Conservation (phyloP, 2,888 invertebrate genomes). For the Polymixis lichenea region DNA sequence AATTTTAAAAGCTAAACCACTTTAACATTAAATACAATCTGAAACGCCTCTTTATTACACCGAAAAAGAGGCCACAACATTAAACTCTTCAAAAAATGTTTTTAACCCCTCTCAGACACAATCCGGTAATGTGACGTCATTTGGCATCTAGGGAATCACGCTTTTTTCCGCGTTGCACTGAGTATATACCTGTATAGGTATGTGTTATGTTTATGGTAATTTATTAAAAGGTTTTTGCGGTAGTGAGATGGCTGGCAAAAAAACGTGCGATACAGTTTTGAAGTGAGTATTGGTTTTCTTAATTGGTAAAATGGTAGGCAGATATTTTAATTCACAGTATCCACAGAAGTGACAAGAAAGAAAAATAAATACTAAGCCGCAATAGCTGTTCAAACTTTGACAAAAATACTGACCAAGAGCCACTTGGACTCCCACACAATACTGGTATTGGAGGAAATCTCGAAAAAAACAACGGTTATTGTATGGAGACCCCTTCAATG, state of each 20-base stretch:
- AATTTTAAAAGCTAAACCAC: background rate
- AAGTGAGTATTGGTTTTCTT: background rate
- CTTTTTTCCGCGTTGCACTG: conserved; percentile 67
- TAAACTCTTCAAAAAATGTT: conserved; percentile 8
- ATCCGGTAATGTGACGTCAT: conserved; percentile 75
- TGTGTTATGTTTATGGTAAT: conserved; percentile 79
- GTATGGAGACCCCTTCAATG: too few species aligned
- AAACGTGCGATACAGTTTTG: conserved; percentile 59
- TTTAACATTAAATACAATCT: background rate
- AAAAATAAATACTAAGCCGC: background rate
- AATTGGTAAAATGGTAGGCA: background rate
- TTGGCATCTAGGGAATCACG: conserved; percentile 71
- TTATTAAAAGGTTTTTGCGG: conserved; percentile 78
- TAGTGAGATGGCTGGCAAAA: background rate
- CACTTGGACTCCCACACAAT: too few species aligned
- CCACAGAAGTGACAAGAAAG: background rate
- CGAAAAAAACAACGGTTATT: too few species aligned
- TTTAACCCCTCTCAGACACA: conserved; percentile 41
- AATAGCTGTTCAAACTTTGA: background rate
- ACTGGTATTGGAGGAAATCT: too few species aligned
- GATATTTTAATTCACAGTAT: background rate
- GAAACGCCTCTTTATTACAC: background rate
- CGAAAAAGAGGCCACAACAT: background rate
- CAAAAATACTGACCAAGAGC: too few species aligned
- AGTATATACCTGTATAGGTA: conserved; percentile 9